Percentiles rank a stretch among this genome's conserved stretches.
Conservation (phyloP, 2,888 invertebrate genomes). For the Synanthedon myopaeformis region DNA sequence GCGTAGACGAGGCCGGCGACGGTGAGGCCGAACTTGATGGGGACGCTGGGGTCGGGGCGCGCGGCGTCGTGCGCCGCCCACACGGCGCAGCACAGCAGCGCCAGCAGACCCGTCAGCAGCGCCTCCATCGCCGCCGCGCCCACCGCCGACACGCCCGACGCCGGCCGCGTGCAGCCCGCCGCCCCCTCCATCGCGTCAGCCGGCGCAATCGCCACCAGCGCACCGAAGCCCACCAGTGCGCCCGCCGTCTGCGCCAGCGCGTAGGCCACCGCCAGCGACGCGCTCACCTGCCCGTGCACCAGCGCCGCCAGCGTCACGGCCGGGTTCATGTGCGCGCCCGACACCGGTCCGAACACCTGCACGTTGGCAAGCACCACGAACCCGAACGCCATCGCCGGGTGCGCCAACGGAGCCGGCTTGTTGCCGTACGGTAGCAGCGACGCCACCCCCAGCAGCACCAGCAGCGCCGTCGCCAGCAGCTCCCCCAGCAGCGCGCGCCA, state of each 20-base stretch:
- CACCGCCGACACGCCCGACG: constrained; percentile 14
- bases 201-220: constrained; percentile 24
- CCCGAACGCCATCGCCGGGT: constrained; percentile 51
- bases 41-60: constrained; percentile 31
- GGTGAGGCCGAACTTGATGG: constrained; percentile 48
- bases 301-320: constrained; percentile 78
- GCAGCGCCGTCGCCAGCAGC: constrained; percentile 45
- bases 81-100: constrained; percentile 32
- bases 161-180: constrained; percentile 17
- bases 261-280: constrained; percentile 31
- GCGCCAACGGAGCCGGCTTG: constrained; percentile 23
- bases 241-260: constrained; percentile 36
- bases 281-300: constrained; percentile 57
- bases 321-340: constrained; percentile 85
- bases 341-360: constrained; percentile 74
- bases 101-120: constrained; percentile 33
- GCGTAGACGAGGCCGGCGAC: constrained; percentile 47
- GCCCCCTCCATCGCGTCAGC: constrained; percentile 3
- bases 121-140: constrained; percentile 28
- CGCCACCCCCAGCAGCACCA: constrained; percentile 44
- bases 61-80: constrained; percentile 35
- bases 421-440: constrained; percentile 17
- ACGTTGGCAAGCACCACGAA: constrained; percentile 36
- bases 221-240: constrained; percentile 35
- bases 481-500: constrained; percentile 50